phyloP scores from a whole-genome alignment of 2,113 vertebrate genomes.

The Climacteris rufus region DNA sequence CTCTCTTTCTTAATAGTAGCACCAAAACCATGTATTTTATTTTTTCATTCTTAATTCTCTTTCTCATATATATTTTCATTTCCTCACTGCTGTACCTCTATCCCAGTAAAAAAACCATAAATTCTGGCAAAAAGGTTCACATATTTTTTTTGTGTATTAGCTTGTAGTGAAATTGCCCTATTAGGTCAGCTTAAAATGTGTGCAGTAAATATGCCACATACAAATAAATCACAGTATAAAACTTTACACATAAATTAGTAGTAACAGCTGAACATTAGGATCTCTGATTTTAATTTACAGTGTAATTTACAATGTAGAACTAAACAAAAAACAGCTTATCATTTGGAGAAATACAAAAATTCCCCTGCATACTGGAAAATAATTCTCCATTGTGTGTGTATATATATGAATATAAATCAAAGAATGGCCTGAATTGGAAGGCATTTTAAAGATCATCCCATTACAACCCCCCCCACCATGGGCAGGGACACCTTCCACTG shows the following conservation, averaged over 20 bases:
- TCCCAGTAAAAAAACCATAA: neutral
- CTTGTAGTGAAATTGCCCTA: neutral
- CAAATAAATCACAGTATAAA: constrained; percentile 36
- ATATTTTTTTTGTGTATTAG: neutral
- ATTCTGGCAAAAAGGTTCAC: neutral
- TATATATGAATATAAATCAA: neutral
- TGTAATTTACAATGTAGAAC: neutral
- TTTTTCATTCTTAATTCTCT: neutral
- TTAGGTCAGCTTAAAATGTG: neutral
- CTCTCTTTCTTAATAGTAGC: neutral
- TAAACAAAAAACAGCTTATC: neutral
- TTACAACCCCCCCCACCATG: neutral
- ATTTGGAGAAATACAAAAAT: neutral
- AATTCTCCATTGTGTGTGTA: neutral
- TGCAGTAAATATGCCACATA: neutral
- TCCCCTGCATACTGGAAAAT: fast-evolving
- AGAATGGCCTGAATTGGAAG: neutral
- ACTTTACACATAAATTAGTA: neutral
- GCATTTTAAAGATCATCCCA: neutral
- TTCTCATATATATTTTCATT: neutral
- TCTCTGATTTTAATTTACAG: constrained; percentile 5
- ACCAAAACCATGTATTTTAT: neutral
- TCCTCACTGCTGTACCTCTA: neutral
- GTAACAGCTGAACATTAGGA: neutral
- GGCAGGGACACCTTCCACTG: neutral